A percentile compares a stretch with the other conserved stretches of the same genome.
Conservation (phyloP, 2,888 invertebrate species). For the Mechanitis mazaeus region DNA sequence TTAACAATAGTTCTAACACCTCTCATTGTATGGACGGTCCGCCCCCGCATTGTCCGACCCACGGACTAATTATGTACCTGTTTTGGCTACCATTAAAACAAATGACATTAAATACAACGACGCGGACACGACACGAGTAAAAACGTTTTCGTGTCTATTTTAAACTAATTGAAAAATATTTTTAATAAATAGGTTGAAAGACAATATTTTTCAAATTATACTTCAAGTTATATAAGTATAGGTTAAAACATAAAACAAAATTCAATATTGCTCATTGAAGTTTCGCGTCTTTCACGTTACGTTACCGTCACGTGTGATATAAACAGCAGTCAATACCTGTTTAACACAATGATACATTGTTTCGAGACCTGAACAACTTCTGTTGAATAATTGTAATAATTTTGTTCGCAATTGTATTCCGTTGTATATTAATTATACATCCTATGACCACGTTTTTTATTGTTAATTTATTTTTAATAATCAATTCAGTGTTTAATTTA, state of each 20-base stretch:
- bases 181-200: too few species aligned
- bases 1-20: constrained; percentile 66
- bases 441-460: constrained; percentile 17
- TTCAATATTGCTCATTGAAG: too few species aligned
- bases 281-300: constrained; percentile 5
- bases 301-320: constrained; percentile 26
- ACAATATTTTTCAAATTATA: too few species aligned
- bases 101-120: constrained; percentile 12
- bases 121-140: constrained; percentile 24
- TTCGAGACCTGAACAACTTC: constrained; percentile 49
- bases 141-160: too few species aligned
- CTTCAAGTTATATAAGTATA: too few species aligned
- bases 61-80: constrained; percentile 61
- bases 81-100: constrained; percentile 37
- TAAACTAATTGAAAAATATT: too few species aligned
- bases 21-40: constrained; percentile 50
- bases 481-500: not conserved
- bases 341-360: constrained; percentile 63
- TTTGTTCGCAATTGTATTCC: constrained; percentile 34
- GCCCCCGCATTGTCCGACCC: constrained; percentile 58
- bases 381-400: constrained; percentile 48
- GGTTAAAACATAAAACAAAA: too few species aligned
- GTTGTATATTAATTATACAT: constrained; percentile 49
- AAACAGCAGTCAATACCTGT: constrained; percentile 41
- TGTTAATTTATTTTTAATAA: not conserved